Evolutionary conservation across 2,888 invertebrate species (phyloP).

Genomic region (Hirtodrosophila duncani): DNA sequence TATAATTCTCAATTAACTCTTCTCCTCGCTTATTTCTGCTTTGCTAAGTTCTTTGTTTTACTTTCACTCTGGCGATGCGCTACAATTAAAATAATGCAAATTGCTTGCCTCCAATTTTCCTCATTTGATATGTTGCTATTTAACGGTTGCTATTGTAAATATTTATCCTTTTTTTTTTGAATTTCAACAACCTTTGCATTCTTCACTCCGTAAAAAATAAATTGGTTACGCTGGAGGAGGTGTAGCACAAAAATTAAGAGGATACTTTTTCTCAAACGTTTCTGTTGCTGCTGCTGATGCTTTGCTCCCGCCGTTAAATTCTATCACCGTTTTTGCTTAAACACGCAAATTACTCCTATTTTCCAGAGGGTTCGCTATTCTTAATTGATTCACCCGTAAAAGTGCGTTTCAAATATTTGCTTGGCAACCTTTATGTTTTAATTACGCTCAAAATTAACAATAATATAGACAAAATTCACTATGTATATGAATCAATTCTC

Average conservation of each 20-base stretch:
- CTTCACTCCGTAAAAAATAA: conserved; percentile 9
- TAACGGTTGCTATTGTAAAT: conserved; percentile 60
- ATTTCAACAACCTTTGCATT: conserved; percentile 58
- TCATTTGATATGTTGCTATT: conserved; percentile 64
- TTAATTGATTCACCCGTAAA: conserved; percentile 22
- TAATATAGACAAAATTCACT: conserved; percentile 39
- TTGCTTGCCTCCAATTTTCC: conserved; percentile 32
- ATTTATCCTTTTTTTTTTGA: conserved; percentile 65
- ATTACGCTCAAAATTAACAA: conserved; percentile 63
- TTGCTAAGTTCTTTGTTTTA: conserved; percentile 5
- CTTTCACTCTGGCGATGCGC: conserved; percentile 12
- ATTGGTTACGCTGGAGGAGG: not conserved
- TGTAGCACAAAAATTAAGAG: too few species aligned
- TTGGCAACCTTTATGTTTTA: conserved; percentile 9
- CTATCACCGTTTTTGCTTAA: too few species aligned
- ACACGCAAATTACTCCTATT: too few species aligned
- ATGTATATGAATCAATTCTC: conserved; percentile 28
- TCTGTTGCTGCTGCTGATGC: too few species aligned
- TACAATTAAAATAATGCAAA: conserved; percentile 43
- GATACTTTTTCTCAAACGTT: too few species aligned
- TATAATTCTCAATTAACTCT: not conserved
- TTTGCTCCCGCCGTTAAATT: too few species aligned
- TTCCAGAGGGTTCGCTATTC: conserved; percentile 6
- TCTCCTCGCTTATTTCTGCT: not conserved
- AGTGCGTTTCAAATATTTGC: too few species aligned